Evolutionary conservation across 2,888 invertebrate species (phyloP).

Genomic region (Pycnomerus fuliginosus): DNA sequence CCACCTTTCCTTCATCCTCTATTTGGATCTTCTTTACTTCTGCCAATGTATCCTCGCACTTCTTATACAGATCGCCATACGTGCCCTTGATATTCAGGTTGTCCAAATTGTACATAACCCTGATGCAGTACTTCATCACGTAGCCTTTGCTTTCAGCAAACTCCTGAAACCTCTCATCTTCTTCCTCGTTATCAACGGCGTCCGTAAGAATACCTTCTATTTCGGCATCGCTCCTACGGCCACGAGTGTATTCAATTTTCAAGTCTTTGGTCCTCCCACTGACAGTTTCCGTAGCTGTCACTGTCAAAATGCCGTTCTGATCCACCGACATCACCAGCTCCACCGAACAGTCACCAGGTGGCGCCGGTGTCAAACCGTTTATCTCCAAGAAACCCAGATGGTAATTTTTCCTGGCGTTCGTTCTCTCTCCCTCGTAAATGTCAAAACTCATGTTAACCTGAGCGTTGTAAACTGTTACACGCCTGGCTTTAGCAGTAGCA

Average conservation of each 20-base stretch:
- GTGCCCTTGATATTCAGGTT: conserved; percentile 1
- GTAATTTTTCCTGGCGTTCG: conserved; percentile 20
- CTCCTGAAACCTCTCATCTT: conserved; percentile 20
- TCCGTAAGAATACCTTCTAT: conserved; percentile 21
- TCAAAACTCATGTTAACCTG: conserved; percentile 19
- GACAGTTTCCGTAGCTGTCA: conserved; percentile 25
- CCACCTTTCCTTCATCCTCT: neutral
- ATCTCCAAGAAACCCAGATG: conserved; percentile 20
- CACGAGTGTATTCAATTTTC: conserved; percentile 22
- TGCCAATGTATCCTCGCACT: neutral
- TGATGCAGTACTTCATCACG: conserved; percentile 12
- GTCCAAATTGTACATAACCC: conserved; percentile 14
- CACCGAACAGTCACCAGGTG: conserved; percentile 17
- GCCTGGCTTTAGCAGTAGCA: neutral
- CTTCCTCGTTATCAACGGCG: conserved; percentile 16
- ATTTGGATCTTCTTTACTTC: neutral
- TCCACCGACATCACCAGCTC: conserved; percentile 19
- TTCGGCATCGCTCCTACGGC: conserved; percentile 24
- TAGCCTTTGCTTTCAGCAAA: conserved; percentile 27
- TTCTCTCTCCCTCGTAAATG: conserved; percentile 31
- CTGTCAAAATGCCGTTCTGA: conserved; percentile 30
- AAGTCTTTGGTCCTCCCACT: conserved; percentile 23
- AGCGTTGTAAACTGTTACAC: conserved; percentile 22
- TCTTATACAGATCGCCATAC: conserved; percentile 5
- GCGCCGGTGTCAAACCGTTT: conserved; percentile 22